Evolutionary conservation across 2,888 invertebrate genomes (phyloP).

Genomic region (Drosophila meridiana): DNA sequence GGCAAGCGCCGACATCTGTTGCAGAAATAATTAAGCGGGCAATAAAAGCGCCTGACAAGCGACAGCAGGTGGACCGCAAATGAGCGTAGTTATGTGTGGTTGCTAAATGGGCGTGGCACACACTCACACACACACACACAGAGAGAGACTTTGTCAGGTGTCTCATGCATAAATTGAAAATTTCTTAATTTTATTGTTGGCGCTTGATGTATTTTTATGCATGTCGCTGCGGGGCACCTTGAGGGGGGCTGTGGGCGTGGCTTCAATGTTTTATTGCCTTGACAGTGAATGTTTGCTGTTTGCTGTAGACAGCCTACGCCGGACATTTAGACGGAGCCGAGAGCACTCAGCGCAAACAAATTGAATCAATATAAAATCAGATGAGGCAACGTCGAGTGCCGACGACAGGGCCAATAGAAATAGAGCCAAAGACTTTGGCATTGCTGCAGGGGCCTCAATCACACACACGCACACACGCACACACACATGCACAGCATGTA

Average conservation of each 20-base stretch:
- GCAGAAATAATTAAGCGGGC: constrained; percentile 68
- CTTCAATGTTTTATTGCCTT: constrained; percentile 50
- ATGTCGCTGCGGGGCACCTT: constrained; percentile 11
- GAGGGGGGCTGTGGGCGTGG: constrained; percentile 14
- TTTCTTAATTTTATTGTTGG: constrained; percentile 78
- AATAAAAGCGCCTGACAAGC: constrained; percentile 73
- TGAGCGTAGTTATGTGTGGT: constrained; percentile 11
- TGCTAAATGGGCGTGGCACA: constrained; percentile 43
- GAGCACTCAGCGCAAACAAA: constrained; percentile 53
- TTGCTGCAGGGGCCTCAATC: constrained; percentile 13
- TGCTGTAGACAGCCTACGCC: constrained; percentile 15
- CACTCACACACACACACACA: constrained; percentile 11
- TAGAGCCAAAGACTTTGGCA: constrained; percentile 17
- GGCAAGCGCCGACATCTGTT: not conserved
- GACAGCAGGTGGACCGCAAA: constrained; percentile 52
- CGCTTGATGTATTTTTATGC: constrained; percentile 58
- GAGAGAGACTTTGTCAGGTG: constrained; percentile 52
- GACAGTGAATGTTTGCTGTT: constrained; percentile 28
- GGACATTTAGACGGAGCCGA: constrained; percentile 44
- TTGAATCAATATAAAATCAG: constrained; percentile 67
- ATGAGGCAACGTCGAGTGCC: constrained; percentile 37
- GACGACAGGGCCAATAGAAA: constrained; percentile 20
- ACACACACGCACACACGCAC: constrained; percentile 5
- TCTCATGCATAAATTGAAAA: constrained; percentile 77
- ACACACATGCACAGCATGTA: constrained; percentile 15